Conservation (phyloP, 2,888 invertebrate genomes). For the Morpho helenor region DNA sequence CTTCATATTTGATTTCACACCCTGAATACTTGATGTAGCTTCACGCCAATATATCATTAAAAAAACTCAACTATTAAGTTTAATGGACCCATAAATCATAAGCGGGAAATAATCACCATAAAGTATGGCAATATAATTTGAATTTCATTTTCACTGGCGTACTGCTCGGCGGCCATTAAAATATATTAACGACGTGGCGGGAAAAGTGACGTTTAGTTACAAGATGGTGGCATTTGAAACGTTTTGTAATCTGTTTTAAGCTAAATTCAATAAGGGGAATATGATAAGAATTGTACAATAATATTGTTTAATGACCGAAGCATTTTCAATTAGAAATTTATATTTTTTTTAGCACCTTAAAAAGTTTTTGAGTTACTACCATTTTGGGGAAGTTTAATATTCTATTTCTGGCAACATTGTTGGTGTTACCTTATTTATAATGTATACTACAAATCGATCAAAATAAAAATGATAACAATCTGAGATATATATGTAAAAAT, state of each 20-base stretch:
- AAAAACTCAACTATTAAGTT: constrained; percentile 7
- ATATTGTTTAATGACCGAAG: too few relatives aligned
- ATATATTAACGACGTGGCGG: constrained; percentile 17
- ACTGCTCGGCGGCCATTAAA: constrained; percentile 15
- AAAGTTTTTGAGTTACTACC: too few relatives aligned
- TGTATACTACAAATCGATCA: too few relatives aligned
- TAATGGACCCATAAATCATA: constrained; percentile 13
- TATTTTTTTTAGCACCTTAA: too few relatives aligned
- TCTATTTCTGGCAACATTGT: too few relatives aligned
- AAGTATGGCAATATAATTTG: constrained; percentile 17
- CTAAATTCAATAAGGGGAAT: neutral
- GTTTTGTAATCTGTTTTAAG: constrained; percentile 7
- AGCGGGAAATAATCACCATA: constrained; percentile 14
- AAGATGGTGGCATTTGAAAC: constrained; percentile 7
- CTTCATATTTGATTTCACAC: too few relatives aligned
- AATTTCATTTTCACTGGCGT: constrained; percentile 22
- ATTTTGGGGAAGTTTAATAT: too few relatives aligned
- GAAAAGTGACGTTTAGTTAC: constrained; percentile 14
- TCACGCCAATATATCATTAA: constrained; percentile 1
- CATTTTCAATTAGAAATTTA: too few relatives aligned
- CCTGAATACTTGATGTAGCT: neutral
- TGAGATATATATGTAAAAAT: too few relatives aligned
- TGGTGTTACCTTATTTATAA: too few relatives aligned
- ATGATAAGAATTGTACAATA: too few relatives aligned
- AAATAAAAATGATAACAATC: too few relatives aligned